Evolutionary conservation across 2,888 invertebrate species (phyloP), one percentile per base, ranked within the genome.

Genomic region (Shargacucullia verbasci): DNA sequence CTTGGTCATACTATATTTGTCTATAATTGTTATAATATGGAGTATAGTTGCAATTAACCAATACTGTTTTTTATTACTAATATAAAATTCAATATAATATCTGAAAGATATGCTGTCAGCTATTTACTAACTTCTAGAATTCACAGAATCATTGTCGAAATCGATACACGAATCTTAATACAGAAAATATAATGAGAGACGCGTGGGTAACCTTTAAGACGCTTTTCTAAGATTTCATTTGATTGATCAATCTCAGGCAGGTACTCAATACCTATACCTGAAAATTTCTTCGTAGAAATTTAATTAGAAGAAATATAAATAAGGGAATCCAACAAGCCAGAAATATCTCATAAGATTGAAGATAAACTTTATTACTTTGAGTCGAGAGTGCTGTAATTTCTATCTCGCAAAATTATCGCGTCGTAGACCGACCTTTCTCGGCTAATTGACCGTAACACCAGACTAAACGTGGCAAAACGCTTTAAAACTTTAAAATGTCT

Each of bases 321-420:
- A 44, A 33, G 4, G 20, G 20, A 20, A 20, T 3, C 20, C 20
- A n/a, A n/a, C 4, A 3, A 20, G 20, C 2, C 20, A 20, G 20
- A 20, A 2, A 20, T 20, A 20, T 3, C 20, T 2, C 4, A 3
- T 20, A 20, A 20, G 27, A 50, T 50, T 37, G 15, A 27, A 46
- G 34, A 39, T 46, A 49, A 50, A 33, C 35, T 35, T 47, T 41
- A 33, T 66, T 59, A 54, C 27, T 10, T 39, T 25, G 14, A n/a
- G n/a, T n/a, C 35, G 39, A n/a, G 27, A 40, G 8, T 44, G 14
- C 43, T 50, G 31, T 68, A 57, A 57, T 48, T 52, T 53, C 27
- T 39, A 38, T 66, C 48, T 65, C 43, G 39, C 33, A 29, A 61
- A 66, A 43, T 55, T 43, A 39, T 38, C 55, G 35, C 34, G 25